phyloP scores from a whole-genome alignment of 1,140 invertebrate species.

The Drosophila bocqueti region DNA sequence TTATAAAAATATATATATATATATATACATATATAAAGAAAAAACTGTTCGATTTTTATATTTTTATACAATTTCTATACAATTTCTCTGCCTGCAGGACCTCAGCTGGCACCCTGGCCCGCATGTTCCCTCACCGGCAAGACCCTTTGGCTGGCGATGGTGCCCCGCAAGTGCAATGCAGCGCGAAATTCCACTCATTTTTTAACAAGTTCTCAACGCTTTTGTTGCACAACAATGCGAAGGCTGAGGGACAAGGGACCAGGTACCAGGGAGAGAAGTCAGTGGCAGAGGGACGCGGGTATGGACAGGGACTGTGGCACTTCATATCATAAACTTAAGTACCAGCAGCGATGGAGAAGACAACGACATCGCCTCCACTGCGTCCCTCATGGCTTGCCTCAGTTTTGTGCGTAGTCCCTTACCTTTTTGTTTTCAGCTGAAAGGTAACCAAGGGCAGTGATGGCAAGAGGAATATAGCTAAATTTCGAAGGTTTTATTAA shows the following conservation, averaged over 20 bases:
- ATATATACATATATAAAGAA: no score
- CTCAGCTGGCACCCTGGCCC: slow-evolving; percentile 31
- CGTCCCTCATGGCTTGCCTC: slow-evolving; percentile 20
- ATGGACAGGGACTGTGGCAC: slow-evolving; percentile 38
- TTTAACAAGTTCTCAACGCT: slow-evolving; percentile 79
- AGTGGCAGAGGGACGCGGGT: background rate
- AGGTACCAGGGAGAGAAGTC: slow-evolving; percentile 20
- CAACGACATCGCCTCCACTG: slow-evolving; percentile 25
- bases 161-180: slow-evolving; percentile 71
- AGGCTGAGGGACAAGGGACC: slow-evolving; percentile 52
- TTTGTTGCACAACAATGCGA: slow-evolving; percentile 80
- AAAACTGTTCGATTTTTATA: no score
- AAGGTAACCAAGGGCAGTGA: slow-evolving; percentile 28
- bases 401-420: slow-evolving; percentile 29
- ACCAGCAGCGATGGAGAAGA: slow-evolving; percentile 36
- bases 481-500: no score
- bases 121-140: slow-evolving; percentile 21
- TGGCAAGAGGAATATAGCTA: background rate
- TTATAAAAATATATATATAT: no score
- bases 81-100: slow-evolving; percentile 18
- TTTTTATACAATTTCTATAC: no score
- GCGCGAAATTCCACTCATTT: slow-evolving; percentile 82
- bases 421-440: slow-evolving; percentile 18
- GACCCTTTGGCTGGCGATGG: slow-evolving; percentile 26
- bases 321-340: slow-evolving; percentile 64